Conservation (phyloP, 2,797 vertebrate species). For the Erpetoichthys calabaricus region DNA sequence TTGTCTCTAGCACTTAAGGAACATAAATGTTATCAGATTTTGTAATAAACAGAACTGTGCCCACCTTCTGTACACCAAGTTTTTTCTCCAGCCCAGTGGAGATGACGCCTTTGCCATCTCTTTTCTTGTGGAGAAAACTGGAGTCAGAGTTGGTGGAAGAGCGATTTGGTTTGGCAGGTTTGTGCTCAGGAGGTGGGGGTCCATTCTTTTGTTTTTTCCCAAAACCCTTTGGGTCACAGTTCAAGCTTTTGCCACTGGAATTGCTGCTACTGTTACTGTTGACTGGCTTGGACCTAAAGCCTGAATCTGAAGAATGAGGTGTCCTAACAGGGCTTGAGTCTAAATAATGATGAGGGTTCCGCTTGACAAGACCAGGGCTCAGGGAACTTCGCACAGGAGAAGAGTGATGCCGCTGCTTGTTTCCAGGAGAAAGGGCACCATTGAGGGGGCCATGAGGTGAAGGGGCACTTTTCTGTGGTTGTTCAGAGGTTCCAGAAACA, state of each 20-base stretch:
- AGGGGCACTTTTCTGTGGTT: conserved; percentile 36
- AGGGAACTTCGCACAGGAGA: conserved; percentile 36
- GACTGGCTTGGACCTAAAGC: conserved; percentile 34
- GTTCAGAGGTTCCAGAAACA: conserved; percentile 24
- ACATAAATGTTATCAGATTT: no score
- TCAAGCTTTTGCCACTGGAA: conserved; percentile 19
- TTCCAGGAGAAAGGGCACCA: conserved; percentile 48
- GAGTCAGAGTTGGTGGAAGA: conserved; percentile 45
- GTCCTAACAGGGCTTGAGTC: conserved; percentile 21
- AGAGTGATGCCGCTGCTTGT: conserved; percentile 46
- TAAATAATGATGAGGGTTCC: conserved; percentile 24
- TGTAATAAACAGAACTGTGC: conserved; percentile 9
- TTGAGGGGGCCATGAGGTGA: conserved; percentile 57
- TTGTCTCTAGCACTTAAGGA: no score
- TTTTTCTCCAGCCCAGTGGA: conserved; percentile 69
- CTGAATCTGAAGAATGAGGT: conserved; percentile 31
- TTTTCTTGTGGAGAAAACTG: conserved; percentile 62
- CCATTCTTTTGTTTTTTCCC: conserved; percentile 69
- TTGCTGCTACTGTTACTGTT: conserved; percentile 15
- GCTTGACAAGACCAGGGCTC: conserved; percentile 50
- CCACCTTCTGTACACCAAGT: conserved; percentile 72
- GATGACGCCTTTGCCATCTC: conserved; percentile 53
- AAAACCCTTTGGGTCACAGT: conserved; percentile 50
- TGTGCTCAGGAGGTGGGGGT: conserved; percentile 50
- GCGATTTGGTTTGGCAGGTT: conserved; percentile 49